Percentiles rank a stretch among this genome's conserved stretches.
phyloP scores from a whole-genome alignment of 1,140 invertebrate species.

The Dinothrombium tinctorium region DNA sequence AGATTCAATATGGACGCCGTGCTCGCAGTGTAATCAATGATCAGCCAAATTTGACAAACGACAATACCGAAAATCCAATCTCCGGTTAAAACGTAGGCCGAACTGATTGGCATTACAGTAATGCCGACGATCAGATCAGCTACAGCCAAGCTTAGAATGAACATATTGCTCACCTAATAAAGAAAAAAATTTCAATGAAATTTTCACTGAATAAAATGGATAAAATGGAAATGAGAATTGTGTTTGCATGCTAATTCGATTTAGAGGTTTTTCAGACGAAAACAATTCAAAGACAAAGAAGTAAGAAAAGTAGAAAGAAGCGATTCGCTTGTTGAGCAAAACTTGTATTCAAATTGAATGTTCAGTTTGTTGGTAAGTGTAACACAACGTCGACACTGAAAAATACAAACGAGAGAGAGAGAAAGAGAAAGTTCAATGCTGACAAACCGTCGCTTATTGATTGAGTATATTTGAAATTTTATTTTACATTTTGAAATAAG shows the following conservation, averaged over 20 bases:
- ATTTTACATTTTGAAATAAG: too few relatives aligned
- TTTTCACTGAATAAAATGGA: background rate
- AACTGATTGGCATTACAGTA: constrained; percentile 36
- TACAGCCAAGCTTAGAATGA: constrained; percentile 36
- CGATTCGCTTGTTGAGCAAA: too few relatives aligned
- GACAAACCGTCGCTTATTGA: too few relatives aligned
- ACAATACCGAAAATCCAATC: constrained; percentile 30
- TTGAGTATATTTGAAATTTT: too few relatives aligned
- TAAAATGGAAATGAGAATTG: background rate
- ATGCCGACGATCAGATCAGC: constrained; percentile 36
- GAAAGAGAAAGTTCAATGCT: too few relatives aligned
- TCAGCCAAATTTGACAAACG: constrained; percentile 28
- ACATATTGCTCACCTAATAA: constrained; percentile 35
- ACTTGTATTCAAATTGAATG: too few relatives aligned
- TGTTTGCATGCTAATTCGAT: background rate
- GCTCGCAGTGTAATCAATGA: constrained; percentile 34
- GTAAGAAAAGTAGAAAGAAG: too few relatives aligned
- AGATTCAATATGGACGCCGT: constrained; percentile 38
- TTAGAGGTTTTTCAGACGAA: background rate
- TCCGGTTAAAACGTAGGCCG: constrained; percentile 32
- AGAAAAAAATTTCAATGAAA: constrained; percentile 9
- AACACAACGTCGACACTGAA: too few relatives aligned
- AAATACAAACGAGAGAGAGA: too few relatives aligned
- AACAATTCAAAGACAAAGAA: background rate
- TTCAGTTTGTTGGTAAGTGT: too few relatives aligned